These are phyloP conservation scores for Neotoma lepida DNA, from an alignment of 2,113 vertebrate genomes.

Conservation along the genomic window DNA sequence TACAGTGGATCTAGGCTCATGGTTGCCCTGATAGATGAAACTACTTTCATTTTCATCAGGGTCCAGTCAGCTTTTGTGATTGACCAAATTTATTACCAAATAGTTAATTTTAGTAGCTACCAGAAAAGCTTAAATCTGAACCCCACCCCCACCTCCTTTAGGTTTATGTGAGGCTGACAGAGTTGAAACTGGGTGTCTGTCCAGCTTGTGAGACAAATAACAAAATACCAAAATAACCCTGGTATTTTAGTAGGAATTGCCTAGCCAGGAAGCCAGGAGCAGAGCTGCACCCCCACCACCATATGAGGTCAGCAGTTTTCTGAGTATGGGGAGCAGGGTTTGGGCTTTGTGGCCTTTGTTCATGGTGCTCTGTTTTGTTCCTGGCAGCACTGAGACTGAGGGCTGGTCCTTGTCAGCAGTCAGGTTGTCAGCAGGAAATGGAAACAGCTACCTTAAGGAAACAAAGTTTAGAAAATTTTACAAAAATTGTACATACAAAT, in stretches of 20 bases:
- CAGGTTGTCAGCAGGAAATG: not conserved
- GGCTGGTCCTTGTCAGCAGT: not conserved
- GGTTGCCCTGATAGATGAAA: no score
- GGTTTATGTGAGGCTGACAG: not conserved
- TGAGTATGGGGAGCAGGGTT: not conserved
- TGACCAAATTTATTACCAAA: not conserved
- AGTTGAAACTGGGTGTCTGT: not conserved
- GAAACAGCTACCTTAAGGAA: not conserved
- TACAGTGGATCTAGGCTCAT: not conserved
- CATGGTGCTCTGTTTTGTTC: not conserved
- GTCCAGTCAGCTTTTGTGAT: not conserved
- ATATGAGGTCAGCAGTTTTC: not conserved
- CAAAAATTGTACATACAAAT: not conserved
- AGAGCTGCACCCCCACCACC: not conserved
- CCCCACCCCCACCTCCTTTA: not conserved
- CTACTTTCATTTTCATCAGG: not conserved
- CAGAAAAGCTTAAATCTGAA: not conserved
- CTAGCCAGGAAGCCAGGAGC: no score
- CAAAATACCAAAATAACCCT: not conserved
- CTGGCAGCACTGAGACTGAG: not conserved
- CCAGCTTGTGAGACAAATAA: not conserved
- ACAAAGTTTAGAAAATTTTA: not conserved
- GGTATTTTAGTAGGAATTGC: not conserved
- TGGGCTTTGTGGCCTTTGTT: not conserved
- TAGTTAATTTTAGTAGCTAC: not conserved